Evolutionary conservation across 2,797 vertebrate species (phyloP).

Genomic region (Cottoperca gobio): DNA sequence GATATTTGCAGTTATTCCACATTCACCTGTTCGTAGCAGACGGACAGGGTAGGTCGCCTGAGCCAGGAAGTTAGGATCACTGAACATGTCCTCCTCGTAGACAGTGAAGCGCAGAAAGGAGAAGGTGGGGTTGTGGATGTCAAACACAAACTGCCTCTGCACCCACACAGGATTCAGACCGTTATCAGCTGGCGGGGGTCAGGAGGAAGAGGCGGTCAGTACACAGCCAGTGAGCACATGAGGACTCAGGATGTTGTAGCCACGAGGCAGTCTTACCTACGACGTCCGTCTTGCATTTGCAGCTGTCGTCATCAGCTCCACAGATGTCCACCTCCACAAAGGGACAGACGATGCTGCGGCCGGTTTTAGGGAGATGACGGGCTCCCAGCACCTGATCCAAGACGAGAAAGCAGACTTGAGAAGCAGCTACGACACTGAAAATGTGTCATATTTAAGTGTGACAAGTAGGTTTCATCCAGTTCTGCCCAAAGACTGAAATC

Average conservation of each 20-base stretch:
- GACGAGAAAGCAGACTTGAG: background rate
- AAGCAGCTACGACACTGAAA: background rate
- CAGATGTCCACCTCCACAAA: conserved; percentile 97
- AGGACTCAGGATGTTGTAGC: no score
- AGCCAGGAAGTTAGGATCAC: conserved; percentile 97
- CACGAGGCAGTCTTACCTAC: conserved; percentile 87
- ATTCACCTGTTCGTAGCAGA: conserved; percentile 90
- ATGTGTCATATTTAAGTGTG: background rate
- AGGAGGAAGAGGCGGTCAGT: conserved; percentile 7
- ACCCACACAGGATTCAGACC: conserved; percentile 96
- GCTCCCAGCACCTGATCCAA: conserved; percentile 91
- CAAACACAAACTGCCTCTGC: conserved; percentile 92
- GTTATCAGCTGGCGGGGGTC: conserved; percentile 89
- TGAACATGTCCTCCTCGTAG: conserved; percentile 99
- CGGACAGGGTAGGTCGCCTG: conserved; percentile 94
- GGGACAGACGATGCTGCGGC: conserved; percentile 95
- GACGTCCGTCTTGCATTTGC: conserved; percentile 94
- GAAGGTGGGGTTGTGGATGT: conserved; percentile 92
- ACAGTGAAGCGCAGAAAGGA: conserved; percentile 95
- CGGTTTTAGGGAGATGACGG: conserved; percentile 96
- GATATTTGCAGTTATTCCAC: background rate
- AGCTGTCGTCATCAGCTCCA: conserved; percentile 92
- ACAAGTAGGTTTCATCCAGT: background rate
- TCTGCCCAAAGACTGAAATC: no score
- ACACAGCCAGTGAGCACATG: background rate